Percentiles rank a stretch among this genome's conserved stretches.
Evolutionary conservation across 2,113 vertebrate genomes (phyloP).

Genomic region (Pluvialis apricaria): DNA sequence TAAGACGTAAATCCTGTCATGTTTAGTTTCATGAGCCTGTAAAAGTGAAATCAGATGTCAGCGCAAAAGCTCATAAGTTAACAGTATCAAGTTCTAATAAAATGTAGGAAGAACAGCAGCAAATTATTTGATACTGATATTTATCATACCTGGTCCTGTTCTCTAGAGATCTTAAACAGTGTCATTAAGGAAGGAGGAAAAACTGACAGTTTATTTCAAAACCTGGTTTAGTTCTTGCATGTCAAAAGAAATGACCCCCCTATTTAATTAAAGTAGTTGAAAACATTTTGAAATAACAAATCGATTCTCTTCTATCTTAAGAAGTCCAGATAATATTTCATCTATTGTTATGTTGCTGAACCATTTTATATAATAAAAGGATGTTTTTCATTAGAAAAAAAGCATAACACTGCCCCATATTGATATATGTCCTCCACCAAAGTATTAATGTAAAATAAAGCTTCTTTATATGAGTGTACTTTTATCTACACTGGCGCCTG

Average conservation of each 20-base stretch:
- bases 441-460: background rate
- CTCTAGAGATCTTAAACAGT: background rate
- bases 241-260: background rate
- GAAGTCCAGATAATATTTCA: background rate
- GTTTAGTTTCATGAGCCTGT: conserved; percentile 35
- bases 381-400: background rate
- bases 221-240: background rate
- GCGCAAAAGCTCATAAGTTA: background rate
- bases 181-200: background rate
- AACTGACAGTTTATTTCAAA: background rate
- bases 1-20: conserved; percentile 15
- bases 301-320: background rate
- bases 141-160: conserved; percentile 8
- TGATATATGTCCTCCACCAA: background rate
- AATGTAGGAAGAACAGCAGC: conserved; percentile 1
- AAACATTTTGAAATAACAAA: background rate
- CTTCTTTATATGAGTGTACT: background rate
- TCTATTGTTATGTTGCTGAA: background rate
- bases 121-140: conserved; percentile 15
- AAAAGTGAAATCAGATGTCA: conserved; percentile 40
- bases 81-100: conserved; percentile 30
- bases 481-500: background rate
- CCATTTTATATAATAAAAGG: background rate
- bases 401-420: fast-evolving
- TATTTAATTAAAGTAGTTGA: background rate